These are phyloP conservation scores for Eulemur rubriventer DNA, from an alignment of 2,797 vertebrate species.

Conservation along the genomic window DNA sequence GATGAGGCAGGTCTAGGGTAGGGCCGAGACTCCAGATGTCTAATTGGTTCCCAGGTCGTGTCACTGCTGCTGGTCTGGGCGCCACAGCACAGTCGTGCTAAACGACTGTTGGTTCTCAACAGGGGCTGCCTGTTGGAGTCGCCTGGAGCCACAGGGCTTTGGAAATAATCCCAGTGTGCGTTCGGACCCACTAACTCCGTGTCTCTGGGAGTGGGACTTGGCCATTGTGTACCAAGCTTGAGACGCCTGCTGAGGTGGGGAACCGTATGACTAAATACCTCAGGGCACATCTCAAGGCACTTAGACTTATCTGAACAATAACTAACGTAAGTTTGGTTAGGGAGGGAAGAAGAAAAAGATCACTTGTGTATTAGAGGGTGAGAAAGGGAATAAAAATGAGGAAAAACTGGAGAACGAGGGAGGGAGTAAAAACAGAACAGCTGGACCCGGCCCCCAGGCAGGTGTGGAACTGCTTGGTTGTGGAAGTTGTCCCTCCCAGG, in stretches of 20 bases:
- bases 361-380: not conserved
- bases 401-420: not conserved
- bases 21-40: no score
- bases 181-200: not conserved
- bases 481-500: not conserved
- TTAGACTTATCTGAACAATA: not conserved
- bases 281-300: not conserved
- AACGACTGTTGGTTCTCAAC: not conserved
- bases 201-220: not conserved
- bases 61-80: accelerated
- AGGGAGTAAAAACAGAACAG: not conserved
- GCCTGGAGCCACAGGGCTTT: not conserved
- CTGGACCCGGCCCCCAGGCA: not conserved
- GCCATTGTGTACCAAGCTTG: not conserved
- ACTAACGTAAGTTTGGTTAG: not conserved
- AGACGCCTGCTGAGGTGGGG: not conserved
- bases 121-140: not conserved
- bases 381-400: not conserved
- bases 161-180: not conserved
- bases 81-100: no score
- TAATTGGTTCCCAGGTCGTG: no score
- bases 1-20: not conserved
- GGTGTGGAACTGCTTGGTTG: not conserved
- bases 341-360: not conserved
- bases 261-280: not conserved